Percentiles rank a stretch among this genome's conserved stretches.
Conservation (phyloP, 2,797 vertebrate species). For the Nyctalus aviator region DNA sequence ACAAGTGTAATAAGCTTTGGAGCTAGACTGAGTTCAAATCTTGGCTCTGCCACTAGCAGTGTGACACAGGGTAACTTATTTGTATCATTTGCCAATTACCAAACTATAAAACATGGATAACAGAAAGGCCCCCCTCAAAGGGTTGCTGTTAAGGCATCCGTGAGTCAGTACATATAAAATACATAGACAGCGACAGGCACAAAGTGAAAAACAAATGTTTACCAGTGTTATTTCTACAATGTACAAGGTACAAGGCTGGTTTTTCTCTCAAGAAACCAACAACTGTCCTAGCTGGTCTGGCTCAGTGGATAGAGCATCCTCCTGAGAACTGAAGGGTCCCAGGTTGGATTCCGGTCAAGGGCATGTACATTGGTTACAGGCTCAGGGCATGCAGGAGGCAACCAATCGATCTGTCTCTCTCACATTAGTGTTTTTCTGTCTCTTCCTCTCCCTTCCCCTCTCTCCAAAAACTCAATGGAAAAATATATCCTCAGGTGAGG, state of each 20-base stretch:
- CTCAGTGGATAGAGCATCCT: background rate
- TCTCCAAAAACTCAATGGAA: too few species aligned
- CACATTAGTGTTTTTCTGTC: too few species aligned
- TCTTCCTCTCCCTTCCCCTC: too few species aligned
- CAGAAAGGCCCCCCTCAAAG: background rate
- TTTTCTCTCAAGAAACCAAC: conserved; percentile 34
- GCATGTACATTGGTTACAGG: too few species aligned
- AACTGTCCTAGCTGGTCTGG: too few species aligned
- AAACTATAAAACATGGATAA: background rate
- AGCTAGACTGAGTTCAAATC: background rate
- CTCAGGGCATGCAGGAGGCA: too few species aligned
- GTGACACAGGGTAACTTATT: background rate
- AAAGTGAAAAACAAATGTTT: conserved; percentile 22
- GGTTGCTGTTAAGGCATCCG: background rate
- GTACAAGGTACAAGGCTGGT: background rate
- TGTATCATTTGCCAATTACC: background rate
- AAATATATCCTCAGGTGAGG: too few species aligned
- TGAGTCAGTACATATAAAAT: conserved; percentile 23
- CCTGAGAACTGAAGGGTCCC: too few species aligned
- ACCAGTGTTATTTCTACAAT: background rate
- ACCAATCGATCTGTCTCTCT: too few species aligned
- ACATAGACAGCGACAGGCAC: background rate
- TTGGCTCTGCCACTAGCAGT: background rate
- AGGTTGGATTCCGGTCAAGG: too few species aligned
- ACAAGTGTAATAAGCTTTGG: background rate